Evolutionary conservation across 2,113 vertebrate species (phyloP).

Genomic region (Thermophis baileyi): DNA sequence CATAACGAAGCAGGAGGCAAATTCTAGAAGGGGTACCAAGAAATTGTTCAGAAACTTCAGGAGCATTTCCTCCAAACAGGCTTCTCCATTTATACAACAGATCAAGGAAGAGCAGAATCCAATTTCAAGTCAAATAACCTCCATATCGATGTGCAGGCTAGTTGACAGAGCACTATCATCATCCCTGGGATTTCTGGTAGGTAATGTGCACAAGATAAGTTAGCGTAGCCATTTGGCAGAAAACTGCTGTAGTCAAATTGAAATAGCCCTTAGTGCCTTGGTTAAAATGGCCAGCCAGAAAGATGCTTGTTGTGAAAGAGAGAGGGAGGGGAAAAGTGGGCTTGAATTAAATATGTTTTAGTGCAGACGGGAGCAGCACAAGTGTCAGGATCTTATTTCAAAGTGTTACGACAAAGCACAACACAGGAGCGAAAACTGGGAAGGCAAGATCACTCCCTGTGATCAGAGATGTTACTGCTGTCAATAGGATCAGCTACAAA

Average conservation of each 20-base stretch:
- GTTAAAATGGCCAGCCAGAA: slow-evolving; percentile 65
- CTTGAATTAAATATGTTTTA: slow-evolving; percentile 63
- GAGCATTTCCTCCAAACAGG: slow-evolving; percentile 64
- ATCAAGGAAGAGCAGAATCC: slow-evolving; percentile 73
- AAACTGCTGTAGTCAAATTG: slow-evolving; percentile 72
- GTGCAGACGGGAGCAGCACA: slow-evolving; percentile 38
- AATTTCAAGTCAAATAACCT: slow-evolving; percentile 80
- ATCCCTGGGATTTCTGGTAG: slow-evolving; percentile 71
- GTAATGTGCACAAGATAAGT: slow-evolving; percentile 69
- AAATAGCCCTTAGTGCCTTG: slow-evolving; percentile 71
- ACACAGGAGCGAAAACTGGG: slow-evolving; percentile 49
- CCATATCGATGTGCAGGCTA: slow-evolving; percentile 66
- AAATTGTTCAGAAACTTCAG: slow-evolving; percentile 63
- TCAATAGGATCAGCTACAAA: slow-evolving; percentile 49
- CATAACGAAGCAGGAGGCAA: slow-evolving; percentile 56
- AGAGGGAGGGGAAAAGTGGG: slow-evolving; percentile 54
- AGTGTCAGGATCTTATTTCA: slow-evolving; percentile 67
- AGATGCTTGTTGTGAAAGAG: slow-evolving; percentile 60
- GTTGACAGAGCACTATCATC: slow-evolving; percentile 71
- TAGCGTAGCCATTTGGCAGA: slow-evolving; percentile 72
- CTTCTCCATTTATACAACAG: slow-evolving; percentile 72
- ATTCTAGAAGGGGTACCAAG: background rate
- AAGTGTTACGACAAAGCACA: slow-evolving; percentile 48
- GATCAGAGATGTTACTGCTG: slow-evolving; percentile 59
- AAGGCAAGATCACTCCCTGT: slow-evolving; percentile 47